These are phyloP conservation scores for Serranus cabrilla DNA, from an alignment of 2,797 vertebrate species.

Conservation along the genomic window DNA sequence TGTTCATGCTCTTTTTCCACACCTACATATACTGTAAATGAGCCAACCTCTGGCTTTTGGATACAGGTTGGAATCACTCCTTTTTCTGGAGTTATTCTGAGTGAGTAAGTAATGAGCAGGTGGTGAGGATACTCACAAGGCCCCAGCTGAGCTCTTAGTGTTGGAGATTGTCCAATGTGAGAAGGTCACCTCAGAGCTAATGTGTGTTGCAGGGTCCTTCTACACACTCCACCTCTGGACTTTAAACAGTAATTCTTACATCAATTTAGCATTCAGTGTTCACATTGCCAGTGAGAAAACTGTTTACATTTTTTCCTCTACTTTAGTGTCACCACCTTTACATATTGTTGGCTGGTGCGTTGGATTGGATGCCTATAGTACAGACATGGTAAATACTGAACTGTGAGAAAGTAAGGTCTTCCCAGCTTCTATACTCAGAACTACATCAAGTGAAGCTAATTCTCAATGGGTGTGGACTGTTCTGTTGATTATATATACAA, in stretches of 20 bases:
- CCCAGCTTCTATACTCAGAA: background rate
- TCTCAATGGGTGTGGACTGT: background rate
- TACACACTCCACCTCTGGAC: slow-evolving; percentile 46
- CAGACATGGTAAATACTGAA: slow-evolving; percentile 12
- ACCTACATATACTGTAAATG: background rate
- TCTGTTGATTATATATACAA: background rate
- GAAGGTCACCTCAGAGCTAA: slow-evolving; percentile 63
- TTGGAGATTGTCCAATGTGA: slow-evolving; percentile 63
- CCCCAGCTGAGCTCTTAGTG: slow-evolving; percentile 47
- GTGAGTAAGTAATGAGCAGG: slow-evolving; percentile 45
- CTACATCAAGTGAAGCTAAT: slow-evolving; percentile 1
- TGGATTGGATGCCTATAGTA: background rate
- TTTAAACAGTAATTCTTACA: slow-evolving; percentile 26
- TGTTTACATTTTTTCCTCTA: background rate
- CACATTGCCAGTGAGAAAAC: background rate
- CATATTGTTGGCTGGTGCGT: background rate
- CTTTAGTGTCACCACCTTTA: background rate
- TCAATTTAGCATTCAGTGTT: background rate
- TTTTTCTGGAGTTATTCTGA: slow-evolving; percentile 27
- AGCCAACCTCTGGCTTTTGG: slow-evolving; percentile 6
- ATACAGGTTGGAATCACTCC: slow-evolving; percentile 16
- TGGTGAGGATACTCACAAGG: slow-evolving; percentile 47
- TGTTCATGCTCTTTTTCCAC: background rate
- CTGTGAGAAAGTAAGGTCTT: background rate
- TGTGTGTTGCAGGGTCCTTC: slow-evolving; percentile 24